Conservation (phyloP, 37 sponge, comb jelly and placozoan genomes). For the Amphimedon queenslandica region DNA sequence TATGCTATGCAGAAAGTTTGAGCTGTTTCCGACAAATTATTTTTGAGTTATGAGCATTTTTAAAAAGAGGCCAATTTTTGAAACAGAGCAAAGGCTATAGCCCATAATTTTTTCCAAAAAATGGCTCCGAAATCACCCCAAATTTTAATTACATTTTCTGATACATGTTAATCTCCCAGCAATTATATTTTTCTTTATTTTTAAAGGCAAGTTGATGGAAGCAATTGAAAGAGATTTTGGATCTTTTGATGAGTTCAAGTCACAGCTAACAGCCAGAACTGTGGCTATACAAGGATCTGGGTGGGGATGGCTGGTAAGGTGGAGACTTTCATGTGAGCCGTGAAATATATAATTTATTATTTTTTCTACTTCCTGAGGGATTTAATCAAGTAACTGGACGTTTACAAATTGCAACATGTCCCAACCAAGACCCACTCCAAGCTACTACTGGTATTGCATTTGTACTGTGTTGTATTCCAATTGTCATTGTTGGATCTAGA, state of each 20-base stretch:
- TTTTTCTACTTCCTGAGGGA: slow-evolving; percentile 43
- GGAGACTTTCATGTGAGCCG: background rate
- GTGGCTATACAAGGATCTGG: slow-evolving; percentile 91
- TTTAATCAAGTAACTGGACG: slow-evolving; percentile 49
- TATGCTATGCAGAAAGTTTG: no score
- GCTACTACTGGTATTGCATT: slow-evolving; percentile 74
- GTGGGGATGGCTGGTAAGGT: slow-evolving; percentile 96
- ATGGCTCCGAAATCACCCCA: no score
- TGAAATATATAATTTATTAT: background rate
- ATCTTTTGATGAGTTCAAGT: slow-evolving; percentile 72
- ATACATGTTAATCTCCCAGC: no score
- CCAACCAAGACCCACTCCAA: slow-evolving; percentile 91
- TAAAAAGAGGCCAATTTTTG: no score
- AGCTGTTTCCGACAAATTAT: no score
- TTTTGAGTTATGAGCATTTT: no score
- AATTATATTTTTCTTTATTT: background rate
- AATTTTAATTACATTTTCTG: no score
- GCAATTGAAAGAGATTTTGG: slow-evolving; percentile 90
- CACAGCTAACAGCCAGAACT: slow-evolving; percentile 62
- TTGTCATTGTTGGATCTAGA: no score
- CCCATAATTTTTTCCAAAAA: no score
- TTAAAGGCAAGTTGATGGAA: slow-evolving; percentile 62
- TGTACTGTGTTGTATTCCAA: no score
- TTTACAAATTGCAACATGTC: slow-evolving; percentile 72
- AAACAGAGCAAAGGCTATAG: no score